Base-by-base conservation (phyloP, 2,113 vertebrate genomes). In the Centrocercus urophasianus region DNA sequence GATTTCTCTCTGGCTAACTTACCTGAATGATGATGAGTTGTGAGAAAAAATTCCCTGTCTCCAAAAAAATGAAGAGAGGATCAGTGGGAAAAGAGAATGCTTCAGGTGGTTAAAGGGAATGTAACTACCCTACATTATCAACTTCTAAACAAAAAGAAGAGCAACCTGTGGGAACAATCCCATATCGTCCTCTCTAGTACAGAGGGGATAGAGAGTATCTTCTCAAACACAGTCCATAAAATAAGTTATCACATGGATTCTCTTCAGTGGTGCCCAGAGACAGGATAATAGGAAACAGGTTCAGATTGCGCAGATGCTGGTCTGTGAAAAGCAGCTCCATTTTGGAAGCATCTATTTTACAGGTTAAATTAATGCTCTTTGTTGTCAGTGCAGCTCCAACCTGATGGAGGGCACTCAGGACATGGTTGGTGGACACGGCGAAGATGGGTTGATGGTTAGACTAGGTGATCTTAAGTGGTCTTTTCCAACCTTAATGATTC, bases 1-100 rank as follows among this genome's bases (percentile, higher is more conserved):
- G 81, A 17, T 75, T 92, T 89, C 67, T 95, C 54, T 34, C 83
- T 67, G 77, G 85, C 82, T 93, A 75, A 17, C 82, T 92, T 85
- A 52, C 77, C 43, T 81, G 80, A 93, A 72, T 38, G 79, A 84
- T 65, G 86, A 48, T 28, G 63, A 52, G 30, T 52, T 91, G 32
- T 14, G 4, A 59, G 66, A 73, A 88, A 83, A 60, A 22, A 10
- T 18, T 72, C 59, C 17, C 15, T 27, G 25, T 42, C 30, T n/a
- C 67, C 50, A 13, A 32, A 64, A 60, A 60, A 86, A 67, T 10
- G 18, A 17, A 56, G 40, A 36, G 47, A 34, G 60, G 89, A 83
- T 63, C 28, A 24, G 17, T n/a, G 64, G 42, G 24, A 87, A 91
- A 91, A 78, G 10, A 81, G 83, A 74, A 43, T 52, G 25, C n/a